Evolutionary conservation across 35 echinoderm and acorn worm species (phyloP).

Genomic region (Stichopus chloronotus): DNA sequence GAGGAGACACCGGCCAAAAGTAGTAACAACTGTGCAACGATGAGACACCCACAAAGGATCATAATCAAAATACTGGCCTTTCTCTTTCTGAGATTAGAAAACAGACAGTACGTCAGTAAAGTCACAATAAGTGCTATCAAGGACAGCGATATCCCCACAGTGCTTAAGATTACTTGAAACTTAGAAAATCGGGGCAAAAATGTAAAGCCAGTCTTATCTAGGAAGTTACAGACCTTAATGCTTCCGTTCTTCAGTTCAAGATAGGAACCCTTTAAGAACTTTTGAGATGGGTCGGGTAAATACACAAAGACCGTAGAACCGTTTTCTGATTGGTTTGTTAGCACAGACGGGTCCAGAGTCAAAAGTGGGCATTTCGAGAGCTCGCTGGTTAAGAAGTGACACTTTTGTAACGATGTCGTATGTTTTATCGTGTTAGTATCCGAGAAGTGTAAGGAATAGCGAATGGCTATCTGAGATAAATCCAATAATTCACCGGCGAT

Average conservation of each 20-base stretch:
- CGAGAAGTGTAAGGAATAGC: neutral
- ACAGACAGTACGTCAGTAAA: slow-evolving; percentile 55
- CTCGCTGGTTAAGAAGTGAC: neutral
- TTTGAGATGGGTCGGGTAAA: neutral
- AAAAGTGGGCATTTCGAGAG: neutral
- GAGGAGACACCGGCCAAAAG: slow-evolving; percentile 17
- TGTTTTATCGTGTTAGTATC: neutral
- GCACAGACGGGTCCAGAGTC: neutral
- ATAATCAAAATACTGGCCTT: slow-evolving; percentile 59
- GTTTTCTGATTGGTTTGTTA: neutral
- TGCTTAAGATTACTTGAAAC: slow-evolving; percentile 36
- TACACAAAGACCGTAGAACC: neutral
- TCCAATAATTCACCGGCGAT: neutral
- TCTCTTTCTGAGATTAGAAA: slow-evolving; percentile 53
- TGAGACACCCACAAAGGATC: slow-evolving; percentile 54
- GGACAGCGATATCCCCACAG: slow-evolving; percentile 9
- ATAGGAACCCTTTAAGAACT: neutral
- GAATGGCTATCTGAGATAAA: neutral
- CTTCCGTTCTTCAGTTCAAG: neutral
- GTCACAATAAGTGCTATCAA: slow-evolving; percentile 1
- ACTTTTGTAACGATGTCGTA: neutral
- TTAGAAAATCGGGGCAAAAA: neutral
- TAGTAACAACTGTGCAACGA: slow-evolving; percentile 52
- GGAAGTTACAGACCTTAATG: neutral
- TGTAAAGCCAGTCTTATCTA: neutral